phyloP scores from a whole-genome alignment of 2,888 invertebrate genomes.

The Argyresthia goedartella region DNA sequence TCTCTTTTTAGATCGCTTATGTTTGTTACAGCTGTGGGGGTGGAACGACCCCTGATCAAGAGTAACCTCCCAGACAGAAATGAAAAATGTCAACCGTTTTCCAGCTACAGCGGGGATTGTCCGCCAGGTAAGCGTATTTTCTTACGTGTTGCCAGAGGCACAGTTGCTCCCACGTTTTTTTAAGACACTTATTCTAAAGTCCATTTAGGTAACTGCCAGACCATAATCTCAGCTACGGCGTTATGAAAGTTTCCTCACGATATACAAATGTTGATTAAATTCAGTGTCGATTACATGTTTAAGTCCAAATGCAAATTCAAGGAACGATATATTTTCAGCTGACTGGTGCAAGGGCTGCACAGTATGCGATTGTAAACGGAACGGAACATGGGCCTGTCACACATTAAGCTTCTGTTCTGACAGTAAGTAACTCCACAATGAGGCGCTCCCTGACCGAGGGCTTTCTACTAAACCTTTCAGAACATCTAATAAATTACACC shows the following conservation, averaged over 20 bases:
- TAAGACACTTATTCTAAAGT: no score
- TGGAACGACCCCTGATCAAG: no score
- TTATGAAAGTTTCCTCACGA: no score
- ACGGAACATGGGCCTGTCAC: slow-evolving; percentile 50
- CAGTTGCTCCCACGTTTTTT: no score
- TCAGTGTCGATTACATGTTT: no score
- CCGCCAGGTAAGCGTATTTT: slow-evolving; percentile 37
- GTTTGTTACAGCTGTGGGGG: no score
- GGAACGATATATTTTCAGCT: slow-evolving; percentile 23
- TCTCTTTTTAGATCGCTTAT: no score
- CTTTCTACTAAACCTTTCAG: neutral
- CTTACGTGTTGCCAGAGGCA: neutral
- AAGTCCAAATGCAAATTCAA: no score
- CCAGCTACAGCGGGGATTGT: slow-evolving; percentile 46
- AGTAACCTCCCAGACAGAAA: no score
- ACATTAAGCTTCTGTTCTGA: slow-evolving; percentile 47
- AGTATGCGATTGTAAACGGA: slow-evolving; percentile 46
- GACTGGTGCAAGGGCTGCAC: slow-evolving; percentile 58
- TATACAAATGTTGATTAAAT: no score
- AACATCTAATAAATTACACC: neutral
- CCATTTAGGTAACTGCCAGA: no score
- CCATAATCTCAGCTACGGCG: no score
- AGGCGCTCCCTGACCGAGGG: neutral
- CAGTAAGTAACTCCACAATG: slow-evolving; percentile 24
- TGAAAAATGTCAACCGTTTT: neutral